Evolutionary conservation across 2,888 invertebrate genomes (phyloP).

Genomic region (Melikaiella ostensackeni): DNA sequence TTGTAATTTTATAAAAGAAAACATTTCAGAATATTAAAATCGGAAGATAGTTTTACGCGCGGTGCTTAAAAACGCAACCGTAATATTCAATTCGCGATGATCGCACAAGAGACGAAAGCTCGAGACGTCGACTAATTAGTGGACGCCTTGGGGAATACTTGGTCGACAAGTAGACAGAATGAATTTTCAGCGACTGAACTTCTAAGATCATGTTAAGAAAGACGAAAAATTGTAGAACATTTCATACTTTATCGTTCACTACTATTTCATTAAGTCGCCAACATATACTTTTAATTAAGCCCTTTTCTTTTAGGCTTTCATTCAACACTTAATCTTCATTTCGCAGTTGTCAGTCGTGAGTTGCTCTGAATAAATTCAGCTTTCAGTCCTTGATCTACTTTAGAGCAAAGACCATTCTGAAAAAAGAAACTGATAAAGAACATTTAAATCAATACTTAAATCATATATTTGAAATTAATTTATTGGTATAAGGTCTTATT

Average conservation of each 20-base stretch:
- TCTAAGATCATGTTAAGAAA: constrained; percentile 11
- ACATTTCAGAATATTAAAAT: neutral
- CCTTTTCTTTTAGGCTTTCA: neutral
- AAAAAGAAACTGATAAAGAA: neutral
- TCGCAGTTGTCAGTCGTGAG: neutral
- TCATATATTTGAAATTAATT: neutral
- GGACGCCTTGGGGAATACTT: constrained; percentile 21
- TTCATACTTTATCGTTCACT: neutral
- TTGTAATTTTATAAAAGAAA: neutral
- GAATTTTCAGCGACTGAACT: constrained; percentile 22
- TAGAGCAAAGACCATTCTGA: neutral
- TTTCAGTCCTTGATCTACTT: neutral
- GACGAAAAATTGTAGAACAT: constrained; percentile 7
- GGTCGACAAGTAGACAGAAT: constrained; percentile 28
- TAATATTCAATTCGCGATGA: constrained; percentile 11
- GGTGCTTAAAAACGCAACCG: neutral
- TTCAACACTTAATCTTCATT: neutral
- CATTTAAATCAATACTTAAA: neutral
- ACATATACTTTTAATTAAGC: constrained; percentile 5
- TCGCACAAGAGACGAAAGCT: constrained; percentile 1
- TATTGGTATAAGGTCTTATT: constrained; percentile 34
- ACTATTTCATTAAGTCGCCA: neutral
- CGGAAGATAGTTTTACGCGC: neutral
- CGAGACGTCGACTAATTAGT: constrained; percentile 20
- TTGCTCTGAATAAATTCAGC: neutral